Conservation (phyloP, 2,888 invertebrate species). For the Fragum sueziense region DNA sequence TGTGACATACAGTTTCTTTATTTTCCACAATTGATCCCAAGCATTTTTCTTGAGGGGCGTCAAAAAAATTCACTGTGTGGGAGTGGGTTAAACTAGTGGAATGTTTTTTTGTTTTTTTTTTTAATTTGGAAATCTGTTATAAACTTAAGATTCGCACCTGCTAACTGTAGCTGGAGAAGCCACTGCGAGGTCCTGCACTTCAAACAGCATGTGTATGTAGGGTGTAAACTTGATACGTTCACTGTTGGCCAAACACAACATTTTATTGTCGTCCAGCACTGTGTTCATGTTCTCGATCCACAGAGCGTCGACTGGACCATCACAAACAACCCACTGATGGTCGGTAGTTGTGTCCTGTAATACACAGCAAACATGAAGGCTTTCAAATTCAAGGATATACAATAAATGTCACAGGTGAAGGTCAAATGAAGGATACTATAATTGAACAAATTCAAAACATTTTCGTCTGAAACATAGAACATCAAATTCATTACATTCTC, state of each 20-base stretch:
- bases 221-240: constrained; percentile 94
- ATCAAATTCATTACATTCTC: not conserved
- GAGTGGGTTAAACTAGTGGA: too few species aligned
- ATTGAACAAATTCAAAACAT: not conserved
- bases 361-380: not conserved
- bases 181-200: constrained; percentile 90
- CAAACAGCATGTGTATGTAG: constrained; percentile 94
- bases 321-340: constrained; percentile 96
- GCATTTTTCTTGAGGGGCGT: too few species aligned
- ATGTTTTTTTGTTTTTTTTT: too few species aligned
- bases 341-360: constrained; percentile 83
- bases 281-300: constrained; percentile 98
- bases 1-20: too few species aligned
- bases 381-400: not conserved
- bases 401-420: not conserved
- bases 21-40: too few species aligned
- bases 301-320: constrained; percentile 94
- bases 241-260: constrained; percentile 95
- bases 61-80: too few species aligned
- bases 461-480: not conserved
- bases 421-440: not conserved
- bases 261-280: constrained; percentile 95
- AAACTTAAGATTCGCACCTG: constrained; percentile 83
- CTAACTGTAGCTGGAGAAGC: constrained; percentile 96
- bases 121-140: too few species aligned